Percentiles rank a stretch among this genome's conserved stretches.
Evolutionary conservation across 2,113 vertebrate genomes (phyloP).

Genomic region (Micronycteris hirsuta): DNA sequence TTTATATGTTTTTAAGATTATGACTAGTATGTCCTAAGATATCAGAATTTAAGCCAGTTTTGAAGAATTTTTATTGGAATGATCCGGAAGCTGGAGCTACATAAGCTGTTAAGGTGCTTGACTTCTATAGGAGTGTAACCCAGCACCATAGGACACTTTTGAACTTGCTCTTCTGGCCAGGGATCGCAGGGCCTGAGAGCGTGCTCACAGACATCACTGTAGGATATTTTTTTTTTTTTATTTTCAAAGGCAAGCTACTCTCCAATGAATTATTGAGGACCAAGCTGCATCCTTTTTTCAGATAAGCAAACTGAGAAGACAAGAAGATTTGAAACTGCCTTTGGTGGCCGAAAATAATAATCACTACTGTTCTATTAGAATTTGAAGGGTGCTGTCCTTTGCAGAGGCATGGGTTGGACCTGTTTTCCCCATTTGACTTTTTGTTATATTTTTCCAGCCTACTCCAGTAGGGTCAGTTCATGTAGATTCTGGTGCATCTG

Average conservation of each 20-base stretch:
- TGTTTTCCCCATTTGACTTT: conserved; percentile 8
- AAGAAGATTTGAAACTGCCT: not conserved
- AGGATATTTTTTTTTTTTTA: not conserved
- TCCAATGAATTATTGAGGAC: not conserved
- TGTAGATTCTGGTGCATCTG: conserved; percentile 93
- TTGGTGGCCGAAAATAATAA: not conserved
- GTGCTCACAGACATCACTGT: not conserved
- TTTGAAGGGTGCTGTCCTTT: not conserved
- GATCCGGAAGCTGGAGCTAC: not conserved
- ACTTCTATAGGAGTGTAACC: not conserved
- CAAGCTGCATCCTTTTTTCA: not conserved
- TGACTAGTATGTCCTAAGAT: not conserved
- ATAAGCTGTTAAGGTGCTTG: not conserved
- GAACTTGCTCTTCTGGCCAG: not conserved
- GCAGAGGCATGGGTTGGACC: not conserved
- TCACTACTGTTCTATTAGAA: not conserved
- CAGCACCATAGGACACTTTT: not conserved
- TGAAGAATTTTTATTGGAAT: not conserved
- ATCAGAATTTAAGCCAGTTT: not conserved
- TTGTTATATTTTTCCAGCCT: conserved; percentile 83
- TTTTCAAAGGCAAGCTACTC: not conserved
- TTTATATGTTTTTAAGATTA: not conserved
- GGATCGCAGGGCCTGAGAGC: not conserved
- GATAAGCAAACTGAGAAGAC: conserved; percentile 25
- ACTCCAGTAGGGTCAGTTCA: conserved; percentile 96